Percentiles rank a stretch among this genome's conserved stretches.
These are phyloP conservation scores for Morpho achilles DNA, from an alignment of 2,888 invertebrate genomes.

Conservation along the genomic window DNA sequence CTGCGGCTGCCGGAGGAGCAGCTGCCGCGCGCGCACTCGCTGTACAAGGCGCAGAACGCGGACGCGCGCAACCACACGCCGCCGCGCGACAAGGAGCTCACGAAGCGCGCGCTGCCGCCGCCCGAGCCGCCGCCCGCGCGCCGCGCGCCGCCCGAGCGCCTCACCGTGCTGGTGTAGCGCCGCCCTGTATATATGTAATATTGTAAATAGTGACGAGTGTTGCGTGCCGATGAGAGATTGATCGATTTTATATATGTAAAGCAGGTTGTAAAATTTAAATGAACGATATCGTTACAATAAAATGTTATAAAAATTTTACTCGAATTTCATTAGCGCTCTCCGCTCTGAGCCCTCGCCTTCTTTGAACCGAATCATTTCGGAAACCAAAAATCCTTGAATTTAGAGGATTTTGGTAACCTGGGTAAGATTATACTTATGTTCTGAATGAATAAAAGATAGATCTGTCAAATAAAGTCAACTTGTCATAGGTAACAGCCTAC, in stretches of 20 bases:
- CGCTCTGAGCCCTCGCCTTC: neutral
- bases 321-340: constrained; percentile 23
- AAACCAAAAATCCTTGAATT: too few species aligned
- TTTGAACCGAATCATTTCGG: too few species aligned
- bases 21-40: constrained; percentile 80
- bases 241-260: constrained; percentile 55
- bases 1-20: constrained; percentile 83
- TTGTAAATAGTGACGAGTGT: constrained; percentile 66
- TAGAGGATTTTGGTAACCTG: too few species aligned
- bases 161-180: constrained; percentile 64
- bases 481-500: too few species aligned
- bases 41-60: constrained; percentile 91
- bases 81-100: constrained; percentile 86
- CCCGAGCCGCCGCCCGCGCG: constrained; percentile 55
- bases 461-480: too few species aligned
- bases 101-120: constrained; percentile 82
- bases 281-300: constrained; percentile 60
- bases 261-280: constrained; percentile 55
- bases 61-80: constrained; percentile 90
- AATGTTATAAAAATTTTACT: constrained; percentile 40
- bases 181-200: constrained; percentile 64
- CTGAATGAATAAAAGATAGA: too few species aligned
- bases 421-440: too few species aligned
- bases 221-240: constrained; percentile 45
- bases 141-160: constrained; percentile 58